These are phyloP conservation scores for Gymnoscelis rufifasciata DNA, from an alignment of 2,888 invertebrate genomes.

Conservation along the genomic window DNA sequence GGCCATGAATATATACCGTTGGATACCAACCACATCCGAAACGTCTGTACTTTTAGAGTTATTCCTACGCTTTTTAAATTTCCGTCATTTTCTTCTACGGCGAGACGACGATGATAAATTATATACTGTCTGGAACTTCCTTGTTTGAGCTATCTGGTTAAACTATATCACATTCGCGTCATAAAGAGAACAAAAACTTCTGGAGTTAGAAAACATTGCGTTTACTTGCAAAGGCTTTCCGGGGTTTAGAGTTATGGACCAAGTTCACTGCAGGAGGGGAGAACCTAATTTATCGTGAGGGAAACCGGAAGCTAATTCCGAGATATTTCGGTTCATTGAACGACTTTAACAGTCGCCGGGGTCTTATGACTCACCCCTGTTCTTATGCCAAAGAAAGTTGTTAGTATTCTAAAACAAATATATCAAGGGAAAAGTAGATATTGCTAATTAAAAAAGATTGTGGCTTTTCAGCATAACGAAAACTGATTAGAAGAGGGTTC, in stretches of 20 bases:
- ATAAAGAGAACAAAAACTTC: slow-evolving; percentile 52
- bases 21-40: too few species aligned
- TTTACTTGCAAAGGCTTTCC: slow-evolving; percentile 61
- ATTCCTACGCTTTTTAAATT: too few species aligned
- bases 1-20: too few species aligned
- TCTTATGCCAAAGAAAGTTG: background rate
- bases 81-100: too few species aligned
- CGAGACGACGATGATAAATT: too few species aligned
- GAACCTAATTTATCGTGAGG: slow-evolving; percentile 42
- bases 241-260: slow-evolving; percentile 57
- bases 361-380: slow-evolving; percentile 8
- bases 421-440: too few species aligned
- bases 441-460: too few species aligned
- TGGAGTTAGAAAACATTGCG: slow-evolving; percentile 54
- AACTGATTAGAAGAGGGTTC: too few species aligned
- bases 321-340: slow-evolving; percentile 16
- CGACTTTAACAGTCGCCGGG: slow-evolving; percentile 9
- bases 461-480: too few species aligned
- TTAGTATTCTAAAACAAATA: too few species aligned
- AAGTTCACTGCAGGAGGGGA: slow-evolving; percentile 45
- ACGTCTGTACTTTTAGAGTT: too few species aligned
- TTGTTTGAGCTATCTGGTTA: background rate
- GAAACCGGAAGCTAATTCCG: slow-evolving; percentile 15
- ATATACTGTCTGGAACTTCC: too few species aligned
- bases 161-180: slow-evolving; percentile 18